Conservation (phyloP, 2,797 vertebrate species). For the Myotis daubentonii region DNA sequence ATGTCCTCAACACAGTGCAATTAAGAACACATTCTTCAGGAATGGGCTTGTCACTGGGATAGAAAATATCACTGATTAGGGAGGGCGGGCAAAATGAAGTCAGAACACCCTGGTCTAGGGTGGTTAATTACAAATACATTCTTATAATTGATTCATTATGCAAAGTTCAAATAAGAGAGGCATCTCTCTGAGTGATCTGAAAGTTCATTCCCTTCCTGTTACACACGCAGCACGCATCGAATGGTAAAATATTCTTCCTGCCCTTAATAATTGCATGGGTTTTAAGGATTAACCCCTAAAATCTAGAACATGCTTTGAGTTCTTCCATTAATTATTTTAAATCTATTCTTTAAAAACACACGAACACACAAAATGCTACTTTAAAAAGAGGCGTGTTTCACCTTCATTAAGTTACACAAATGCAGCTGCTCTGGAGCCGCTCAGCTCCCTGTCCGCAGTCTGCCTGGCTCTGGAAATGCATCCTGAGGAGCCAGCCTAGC, state of each 20-base stretch:
- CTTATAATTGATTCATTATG: neutral
- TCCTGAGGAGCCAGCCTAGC: neutral
- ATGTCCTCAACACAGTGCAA: neutral
- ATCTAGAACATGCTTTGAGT: neutral
- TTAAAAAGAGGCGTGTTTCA: neutral
- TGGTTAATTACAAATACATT: neutral
- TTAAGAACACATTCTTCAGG: neutral
- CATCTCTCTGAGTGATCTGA: neutral
- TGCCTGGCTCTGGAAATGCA: neutral
- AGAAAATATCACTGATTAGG: neutral
- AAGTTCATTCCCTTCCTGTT: neutral
- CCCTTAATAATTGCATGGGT: neutral
- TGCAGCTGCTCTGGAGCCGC: neutral
- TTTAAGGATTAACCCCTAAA: neutral
- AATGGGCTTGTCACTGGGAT: neutral
- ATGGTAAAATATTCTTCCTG: neutral
- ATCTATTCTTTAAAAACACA: neutral
- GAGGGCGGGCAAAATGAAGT: neutral
- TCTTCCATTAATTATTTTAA: neutral
- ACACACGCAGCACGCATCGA: neutral
- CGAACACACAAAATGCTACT: neutral
- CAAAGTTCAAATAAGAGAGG: neutral
- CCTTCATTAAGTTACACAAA: neutral
- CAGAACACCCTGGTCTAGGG: neutral
- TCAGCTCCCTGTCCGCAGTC: neutral